Percentiles rank a stretch among this genome's conserved stretches.
Evolutionary conservation across 2,797 vertebrate genomes (phyloP).

Genomic region (Sus cebifrons): DNA sequence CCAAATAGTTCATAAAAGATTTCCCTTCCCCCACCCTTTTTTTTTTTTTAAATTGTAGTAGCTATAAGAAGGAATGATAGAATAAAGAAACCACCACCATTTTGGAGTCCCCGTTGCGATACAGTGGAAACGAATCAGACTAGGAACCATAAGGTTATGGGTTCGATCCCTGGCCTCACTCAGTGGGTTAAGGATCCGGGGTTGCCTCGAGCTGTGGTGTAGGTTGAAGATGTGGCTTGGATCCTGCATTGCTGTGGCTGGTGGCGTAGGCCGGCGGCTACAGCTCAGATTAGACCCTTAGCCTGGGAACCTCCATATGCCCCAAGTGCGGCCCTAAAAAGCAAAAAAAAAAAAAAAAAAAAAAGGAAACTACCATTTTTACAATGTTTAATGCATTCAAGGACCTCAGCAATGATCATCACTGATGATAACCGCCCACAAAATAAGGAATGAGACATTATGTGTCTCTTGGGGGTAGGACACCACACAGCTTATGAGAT

Average conservation of each 20-base stretch:
- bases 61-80: background rate
- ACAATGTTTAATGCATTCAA: background rate
- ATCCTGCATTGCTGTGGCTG: too few species aligned
- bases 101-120: background rate
- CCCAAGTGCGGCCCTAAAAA: too few species aligned
- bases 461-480: background rate
- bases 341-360: background rate
- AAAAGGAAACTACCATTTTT: background rate
- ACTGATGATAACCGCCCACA: background rate
- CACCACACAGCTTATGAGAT: accelerated
- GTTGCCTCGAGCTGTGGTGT: too few species aligned
- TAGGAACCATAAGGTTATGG: background rate
- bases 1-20: background rate
- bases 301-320: too few species aligned
- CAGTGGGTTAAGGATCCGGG: too few species aligned
- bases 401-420: background rate
- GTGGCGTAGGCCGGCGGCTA: too few species aligned
- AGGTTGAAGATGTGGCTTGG: too few species aligned
- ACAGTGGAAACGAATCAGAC: too few species aligned
- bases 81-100: background rate
- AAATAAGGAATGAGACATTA: background rate
- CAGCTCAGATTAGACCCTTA: too few species aligned
- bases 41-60: background rate
- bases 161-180: background rate
- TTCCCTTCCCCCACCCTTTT: too few species aligned